Evolutionary conservation across 2,113 vertebrate species (phyloP), one percentile per base, ranked within the genome.

Genomic region (Poeciliopsis turrubarensis): DNA sequence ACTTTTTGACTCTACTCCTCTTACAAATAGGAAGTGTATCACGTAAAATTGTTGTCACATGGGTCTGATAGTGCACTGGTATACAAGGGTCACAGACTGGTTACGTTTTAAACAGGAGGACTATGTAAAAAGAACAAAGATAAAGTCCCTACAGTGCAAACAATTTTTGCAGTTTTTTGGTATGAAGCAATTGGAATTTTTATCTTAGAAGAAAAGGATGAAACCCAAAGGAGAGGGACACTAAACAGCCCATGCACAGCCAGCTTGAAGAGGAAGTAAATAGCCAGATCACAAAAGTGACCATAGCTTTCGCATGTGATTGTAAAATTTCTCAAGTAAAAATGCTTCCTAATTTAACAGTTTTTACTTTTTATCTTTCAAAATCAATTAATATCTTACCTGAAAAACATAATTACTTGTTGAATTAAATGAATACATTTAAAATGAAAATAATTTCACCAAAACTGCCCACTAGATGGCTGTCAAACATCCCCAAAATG

Each of bases 381-480:
- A 41, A 13, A 41, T 14, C 14, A 15, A 41, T 15, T 41, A 4
- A 41, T 15, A 4, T 41, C 39, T 41, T 41, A 4, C 39, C 14
- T 41, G 39, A 10, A 41, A 41, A 41, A 41, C 15, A 41, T 41
- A 41, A 41, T 15, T 41, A 14, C 12, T 14, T 41, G 39, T 41
- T 41, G 64, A 65, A 22, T n/a, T 4, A 34, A 64, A 32, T 30
- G 1, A 64, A 30, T 19, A 31, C 7, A 12, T 22, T 9, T 22
- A 25, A 37, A 32, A 9, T 11, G 0, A 5, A 17, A 3, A 22
- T 61, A 29, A 12, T 17, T 37, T 26, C 7, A 2, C 26, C 9
- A 47, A 68, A 76, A 37, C 25, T 60, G 39, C 78, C 87, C 92
- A 89, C 80, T 79, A 89, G 90, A 72, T 85, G 92, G 78, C 80